These are phyloP conservation scores for Cyanoramphus novaezelandiae DNA, from an alignment of 2,113 vertebrate species.

Conservation along the genomic window DNA sequence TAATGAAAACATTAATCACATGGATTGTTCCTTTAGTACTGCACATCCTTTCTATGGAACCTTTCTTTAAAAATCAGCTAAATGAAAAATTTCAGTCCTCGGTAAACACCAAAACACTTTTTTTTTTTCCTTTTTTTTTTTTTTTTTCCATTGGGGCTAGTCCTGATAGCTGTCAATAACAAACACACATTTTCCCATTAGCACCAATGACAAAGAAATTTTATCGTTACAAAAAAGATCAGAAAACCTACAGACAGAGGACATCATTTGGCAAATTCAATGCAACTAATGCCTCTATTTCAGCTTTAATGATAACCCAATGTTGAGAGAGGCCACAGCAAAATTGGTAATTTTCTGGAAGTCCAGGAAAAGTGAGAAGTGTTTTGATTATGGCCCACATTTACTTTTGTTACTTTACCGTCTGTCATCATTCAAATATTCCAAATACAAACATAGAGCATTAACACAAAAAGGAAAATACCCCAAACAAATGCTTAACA, in stretches of 20 bases:
- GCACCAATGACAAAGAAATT: constrained; percentile 81
- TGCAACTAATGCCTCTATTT: constrained; percentile 69
- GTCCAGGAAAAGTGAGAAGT: constrained; percentile 66
- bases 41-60: constrained; percentile 76
- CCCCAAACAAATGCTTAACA: constrained; percentile 83
- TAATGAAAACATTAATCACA: constrained; percentile 87
- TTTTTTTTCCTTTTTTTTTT: not conserved
- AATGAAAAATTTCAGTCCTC: constrained; percentile 77
- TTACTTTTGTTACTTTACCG: constrained; percentile 69
- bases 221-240: constrained; percentile 72
- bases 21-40: constrained; percentile 81
- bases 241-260: constrained; percentile 74
- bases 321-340: constrained; percentile 69
- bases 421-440: constrained; percentile 80
- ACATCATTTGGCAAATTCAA: constrained; percentile 74
- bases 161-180: constrained; percentile 72
- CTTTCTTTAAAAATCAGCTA: constrained; percentile 76
- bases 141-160: constrained; percentile 73
- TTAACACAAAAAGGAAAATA: constrained; percentile 85
- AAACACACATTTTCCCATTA: constrained; percentile 77
- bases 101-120: constrained; percentile 74
- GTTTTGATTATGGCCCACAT: constrained; percentile 69
- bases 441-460: constrained; percentile 86
- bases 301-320: constrained; percentile 64
- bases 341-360: constrained; percentile 66